Evolutionary conservation across 2,888 invertebrate species (phyloP), one percentile per base, ranked within the genome.

Genomic region (Resseliella maxima): DNA sequence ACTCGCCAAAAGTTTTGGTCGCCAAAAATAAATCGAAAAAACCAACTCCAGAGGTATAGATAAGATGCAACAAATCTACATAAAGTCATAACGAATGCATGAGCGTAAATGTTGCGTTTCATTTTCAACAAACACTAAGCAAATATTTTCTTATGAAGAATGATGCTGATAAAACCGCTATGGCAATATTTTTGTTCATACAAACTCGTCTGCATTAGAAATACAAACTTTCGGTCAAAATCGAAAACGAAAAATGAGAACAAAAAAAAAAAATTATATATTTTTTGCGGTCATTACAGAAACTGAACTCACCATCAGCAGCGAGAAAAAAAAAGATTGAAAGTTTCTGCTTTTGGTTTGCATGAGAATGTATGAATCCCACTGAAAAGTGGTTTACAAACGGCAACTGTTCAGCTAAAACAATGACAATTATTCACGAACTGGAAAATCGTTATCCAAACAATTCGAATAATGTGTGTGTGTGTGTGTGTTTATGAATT

Each of bases 371-470:
- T 72, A n/a, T n/a, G n/a, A n/a, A n/a, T 72, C 15, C 15, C 72
- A 72, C 31, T 35, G 72, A 31, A 72, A 72, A 72, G 24, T 31
- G 72, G 72, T 35, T 72, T 72, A 15, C 31, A 31, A 3, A 2
- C 35, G 72, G 21, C 72, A 10, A 31, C 46, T 50, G 18, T 50
- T 64, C 64, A n/a, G 54, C 21, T 38, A 38, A 83, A 83, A 38
- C 36, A 83, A 83, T 83, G 83, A 36, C 38, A 83, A 83, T 38
- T 83, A 83, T 83, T 83, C 83, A 83, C 83, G 24, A 38, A 83
- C 24, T 38, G 83, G 83, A 83, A 83, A 83, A 83, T 83, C 38
- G 83, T 1, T 83, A 83, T 83, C 24, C 83, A 83, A 83, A 38
- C 83, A 83, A 24, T 83, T 38, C 38, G n/a, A 83, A 83, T 83